phyloP scores from a whole-genome alignment of 2,113 vertebrate genomes.

The Ceyx cyanopectus region DNA sequence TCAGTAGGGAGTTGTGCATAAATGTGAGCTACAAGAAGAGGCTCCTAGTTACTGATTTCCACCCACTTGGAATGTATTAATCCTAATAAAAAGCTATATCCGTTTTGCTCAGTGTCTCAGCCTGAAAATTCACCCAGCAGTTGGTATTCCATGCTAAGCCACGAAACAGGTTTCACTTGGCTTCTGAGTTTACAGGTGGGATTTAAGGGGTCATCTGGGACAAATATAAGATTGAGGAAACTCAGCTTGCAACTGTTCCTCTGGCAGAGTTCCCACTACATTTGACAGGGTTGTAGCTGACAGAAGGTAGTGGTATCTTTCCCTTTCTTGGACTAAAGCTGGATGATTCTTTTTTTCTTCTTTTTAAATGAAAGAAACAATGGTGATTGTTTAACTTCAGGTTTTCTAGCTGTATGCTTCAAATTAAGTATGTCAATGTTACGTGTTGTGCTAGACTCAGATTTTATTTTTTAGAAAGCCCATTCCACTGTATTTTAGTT shows the following conservation, averaged over 20 bases:
- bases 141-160: background rate
- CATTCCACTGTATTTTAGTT: background rate
- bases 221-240: background rate
- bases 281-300: slow-evolving; percentile 7
- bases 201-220: slow-evolving; percentile 15
- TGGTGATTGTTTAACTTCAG: background rate
- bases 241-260: background rate
- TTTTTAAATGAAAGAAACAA: background rate
- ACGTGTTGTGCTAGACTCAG: background rate
- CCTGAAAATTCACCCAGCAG: background rate
- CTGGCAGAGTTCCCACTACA: slow-evolving; percentile 23
- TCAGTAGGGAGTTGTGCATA: slow-evolving; percentile 62
- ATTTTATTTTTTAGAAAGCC: background rate
- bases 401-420: background rate
- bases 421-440: background rate
- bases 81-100: slow-evolving; percentile 29
- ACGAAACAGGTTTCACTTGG: background rate
- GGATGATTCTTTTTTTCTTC: background rate
- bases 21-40: slow-evolving; percentile 40
- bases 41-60: slow-evolving; percentile 56
- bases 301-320: background rate
- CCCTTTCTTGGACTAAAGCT: background rate
- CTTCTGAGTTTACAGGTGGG: slow-evolving; percentile 18
- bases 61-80: slow-evolving; percentile 47
- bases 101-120: background rate